Base-by-base conservation (phyloP, 1,140 invertebrate genomes). In the Drosophila fuyamai region DNA sequence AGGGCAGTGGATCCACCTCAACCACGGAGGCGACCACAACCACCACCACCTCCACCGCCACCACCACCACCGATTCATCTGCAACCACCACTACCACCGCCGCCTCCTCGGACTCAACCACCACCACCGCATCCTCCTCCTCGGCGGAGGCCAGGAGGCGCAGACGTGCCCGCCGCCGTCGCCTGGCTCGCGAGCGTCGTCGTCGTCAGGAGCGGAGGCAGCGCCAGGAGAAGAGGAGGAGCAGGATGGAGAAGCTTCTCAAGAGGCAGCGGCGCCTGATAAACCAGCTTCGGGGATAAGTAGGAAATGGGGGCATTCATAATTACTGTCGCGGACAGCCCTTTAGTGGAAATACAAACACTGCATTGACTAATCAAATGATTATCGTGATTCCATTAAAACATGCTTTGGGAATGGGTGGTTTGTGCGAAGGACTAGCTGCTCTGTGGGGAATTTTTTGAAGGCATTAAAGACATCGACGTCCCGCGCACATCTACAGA, bases 401-500 rank as follows among this genome's bases (percentile, higher is more conserved):
- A 23, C 18, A 29, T n/a, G 4, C 7, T 29, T 32, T 8, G 47
- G 9, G n/a, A 51, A 51, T 8, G 29, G n/a, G 8, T 35, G 14
- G 6, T 3, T 14, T 2, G 18, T 10, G 13, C 12, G 12, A 2
- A 8, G 18, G 4, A 10, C 8, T 10, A 18, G 41, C 5, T 13
- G 6, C 14, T 16, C 18, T 8, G 16, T 40, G 32, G 12, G 9
- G 43, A 32, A 55, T 14, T 40, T 68, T 56, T 35, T 38, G 14
- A 56, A 40, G 16, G 44, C 50, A 54, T 68, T 57, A 38, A 62
- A 35, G 35, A 61, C 27, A 44, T 27, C 18, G 51, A 27, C 23
- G 44, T 32, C 13, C 41, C n/a, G 13, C 35, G 18, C 57, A 80
- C 41, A 76, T 57, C 43, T 63, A 27, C 60, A 74, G 63, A 75